A percentile compares a stretch with the other conserved stretches of the same genome.
These are phyloP conservation scores for Cosmorhoe ocellata DNA, from an alignment of 2,888 invertebrate species.

Conservation along the genomic window DNA sequence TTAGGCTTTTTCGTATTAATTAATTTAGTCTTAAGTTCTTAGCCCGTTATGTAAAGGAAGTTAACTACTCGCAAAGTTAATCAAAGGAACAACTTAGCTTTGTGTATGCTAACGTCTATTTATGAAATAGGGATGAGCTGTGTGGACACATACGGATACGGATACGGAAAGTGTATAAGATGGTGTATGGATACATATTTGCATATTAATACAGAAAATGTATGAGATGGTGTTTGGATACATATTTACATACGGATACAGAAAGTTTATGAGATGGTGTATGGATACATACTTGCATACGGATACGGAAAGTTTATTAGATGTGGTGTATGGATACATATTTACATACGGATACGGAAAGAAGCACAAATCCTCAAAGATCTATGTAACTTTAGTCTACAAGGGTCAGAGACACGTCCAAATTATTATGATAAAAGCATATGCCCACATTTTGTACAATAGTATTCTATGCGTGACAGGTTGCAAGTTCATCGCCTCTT, in stretches of 20 bases:
- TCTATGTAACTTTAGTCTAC: too few relatives aligned
- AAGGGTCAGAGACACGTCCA: too few relatives aligned
- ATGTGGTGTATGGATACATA: background rate
- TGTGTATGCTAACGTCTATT: slow-evolving; percentile 14
- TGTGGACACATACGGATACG: background rate
- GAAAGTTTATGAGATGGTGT: background rate
- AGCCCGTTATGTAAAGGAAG: slow-evolving; percentile 1
- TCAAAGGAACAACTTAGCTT: slow-evolving; percentile 16
- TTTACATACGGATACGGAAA: slow-evolving; percentile 7
- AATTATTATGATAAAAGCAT: too few relatives aligned
- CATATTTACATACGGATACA: background rate
- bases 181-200: too few relatives aligned
- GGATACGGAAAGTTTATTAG: too few relatives aligned
- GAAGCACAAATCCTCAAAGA: too few relatives aligned
- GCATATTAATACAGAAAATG: too few relatives aligned
- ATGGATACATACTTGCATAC: too few relatives aligned
- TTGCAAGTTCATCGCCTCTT: too few relatives aligned
- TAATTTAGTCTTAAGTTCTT: background rate
- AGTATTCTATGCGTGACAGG: too few relatives aligned
- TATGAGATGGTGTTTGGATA: too few relatives aligned
- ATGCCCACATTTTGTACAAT: too few relatives aligned
- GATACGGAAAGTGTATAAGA: slow-evolving; percentile 1
- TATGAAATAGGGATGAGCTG: slow-evolving; percentile 5
- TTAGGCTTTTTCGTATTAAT: background rate
- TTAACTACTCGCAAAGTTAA: slow-evolving; percentile 17